Evolutionary conservation across 2,797 vertebrate species (phyloP).

Genomic region (Danio albolineatus): DNA sequence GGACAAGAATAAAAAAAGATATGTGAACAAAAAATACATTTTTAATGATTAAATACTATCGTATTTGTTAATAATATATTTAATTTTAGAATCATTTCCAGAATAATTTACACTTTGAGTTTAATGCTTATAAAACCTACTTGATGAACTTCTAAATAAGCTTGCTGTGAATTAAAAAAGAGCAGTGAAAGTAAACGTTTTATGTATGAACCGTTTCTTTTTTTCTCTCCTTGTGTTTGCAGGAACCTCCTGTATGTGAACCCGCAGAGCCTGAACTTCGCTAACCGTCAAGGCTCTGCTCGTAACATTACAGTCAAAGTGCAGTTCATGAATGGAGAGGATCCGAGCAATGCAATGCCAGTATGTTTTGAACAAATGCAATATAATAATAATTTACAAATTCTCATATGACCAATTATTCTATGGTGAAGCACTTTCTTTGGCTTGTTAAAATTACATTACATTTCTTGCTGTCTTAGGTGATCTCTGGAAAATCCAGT

Average conservation of each 20-base stretch:
- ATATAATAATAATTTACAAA: background rate
- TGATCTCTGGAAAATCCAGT: slow-evolving; percentile 99
- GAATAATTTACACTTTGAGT: background rate
- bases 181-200: background rate
- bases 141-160: background rate
- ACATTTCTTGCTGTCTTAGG: slow-evolving; percentile 74
- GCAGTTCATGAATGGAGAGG: slow-evolving; percentile 98
- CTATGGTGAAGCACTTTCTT: background rate
- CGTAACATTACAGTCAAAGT: slow-evolving; percentile 99
- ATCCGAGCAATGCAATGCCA: slow-evolving; percentile 94
- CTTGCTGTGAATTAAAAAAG: background rate
- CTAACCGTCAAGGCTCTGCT: slow-evolving; percentile 97
- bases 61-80: too few species aligned
- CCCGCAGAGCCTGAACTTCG: slow-evolving; percentile 97
- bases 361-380: slow-evolving; percentile 73
- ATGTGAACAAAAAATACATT: too few species aligned
- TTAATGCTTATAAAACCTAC: background rate
- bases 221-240: slow-evolving; percentile 51
- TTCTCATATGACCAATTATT: background rate
- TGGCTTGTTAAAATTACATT: background rate
- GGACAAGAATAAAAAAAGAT: too few species aligned
- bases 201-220: background rate
- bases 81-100: background rate
- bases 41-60: too few species aligned
- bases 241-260: slow-evolving; percentile 97